These are phyloP conservation scores for Spilosoma lubricipeda DNA, from an alignment of 2,888 invertebrate species.

Conservation along the genomic window DNA sequence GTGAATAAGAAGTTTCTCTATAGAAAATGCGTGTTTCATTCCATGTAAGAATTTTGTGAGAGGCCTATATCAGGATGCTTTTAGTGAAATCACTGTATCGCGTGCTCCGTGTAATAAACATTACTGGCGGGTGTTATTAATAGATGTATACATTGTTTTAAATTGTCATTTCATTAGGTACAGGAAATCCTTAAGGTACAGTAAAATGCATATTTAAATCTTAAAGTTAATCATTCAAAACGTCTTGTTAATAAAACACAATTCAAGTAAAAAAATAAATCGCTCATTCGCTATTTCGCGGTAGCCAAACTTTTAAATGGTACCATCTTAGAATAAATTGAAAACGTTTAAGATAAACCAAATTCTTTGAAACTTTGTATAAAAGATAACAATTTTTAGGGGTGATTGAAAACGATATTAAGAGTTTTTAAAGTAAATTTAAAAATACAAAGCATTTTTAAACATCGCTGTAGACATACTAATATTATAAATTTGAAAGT, in stretches of 20 bases:
- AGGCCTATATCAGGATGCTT: constrained; percentile 69
- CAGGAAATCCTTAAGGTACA: constrained; percentile 53
- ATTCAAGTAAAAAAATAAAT: constrained; percentile 22
- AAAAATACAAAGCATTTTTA: neutral
- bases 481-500: too few relatives aligned
- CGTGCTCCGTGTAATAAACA: constrained; percentile 72
- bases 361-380: constrained; percentile 24
- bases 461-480: neutral
- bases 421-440: neutral
- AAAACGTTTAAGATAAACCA: constrained; percentile 30
- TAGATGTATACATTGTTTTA: constrained; percentile 62
- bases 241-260: constrained; percentile 30
- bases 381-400: neutral
- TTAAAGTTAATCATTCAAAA: constrained; percentile 38
- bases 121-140: constrained; percentile 64
- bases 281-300: constrained; percentile 5
- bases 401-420: neutral
- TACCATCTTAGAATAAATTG: constrained; percentile 22
- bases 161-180: constrained; percentile 61
- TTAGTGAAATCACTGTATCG: constrained; percentile 80
- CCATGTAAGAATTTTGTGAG: constrained; percentile 56
- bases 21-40: constrained; percentile 65
- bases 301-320: constrained; percentile 2
- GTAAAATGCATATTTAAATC: constrained; percentile 28
- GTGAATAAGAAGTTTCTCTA: constrained; percentile 69